phyloP scores from a whole-genome alignment of 2,888 invertebrate genomes.

The Gari tellinella region DNA sequence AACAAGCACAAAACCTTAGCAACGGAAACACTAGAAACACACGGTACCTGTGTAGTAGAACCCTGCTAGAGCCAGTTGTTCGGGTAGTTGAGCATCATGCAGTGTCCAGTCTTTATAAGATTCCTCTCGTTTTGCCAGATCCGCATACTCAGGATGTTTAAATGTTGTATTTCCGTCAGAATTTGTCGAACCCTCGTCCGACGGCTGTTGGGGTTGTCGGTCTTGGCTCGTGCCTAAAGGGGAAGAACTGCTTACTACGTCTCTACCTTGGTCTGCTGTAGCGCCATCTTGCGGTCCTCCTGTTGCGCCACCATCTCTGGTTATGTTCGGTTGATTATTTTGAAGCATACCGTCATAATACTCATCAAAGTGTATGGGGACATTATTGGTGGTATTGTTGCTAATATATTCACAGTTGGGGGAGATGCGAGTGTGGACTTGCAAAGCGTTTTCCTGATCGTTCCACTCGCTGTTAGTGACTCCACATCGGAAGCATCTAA shows the following conservation, averaged over 20 bases:
- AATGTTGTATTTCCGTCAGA: not conserved
- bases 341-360: not conserved
- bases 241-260: not conserved
- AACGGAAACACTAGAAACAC: too few species aligned
- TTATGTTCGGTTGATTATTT: not conserved
- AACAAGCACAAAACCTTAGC: too few species aligned
- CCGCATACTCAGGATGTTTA: slow-evolving; percentile 15
- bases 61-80: not conserved
- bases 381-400: not conserved
- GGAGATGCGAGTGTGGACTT: slow-evolving; percentile 4
- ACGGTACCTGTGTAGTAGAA: slow-evolving; percentile 9
- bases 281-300: not conserved
- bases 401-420: slow-evolving; percentile 8
- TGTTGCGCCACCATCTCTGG: not conserved
- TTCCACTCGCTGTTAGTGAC: slow-evolving; percentile 13
- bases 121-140: not conserved
- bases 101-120: slow-evolving; percentile 12
- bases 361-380: slow-evolving; percentile 5
- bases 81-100: not conserved
- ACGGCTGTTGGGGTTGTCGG: too few species aligned
- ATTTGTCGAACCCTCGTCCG: not conserved
- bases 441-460: slow-evolving; percentile 3
- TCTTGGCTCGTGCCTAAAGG: too few species aligned
- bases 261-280: not conserved
- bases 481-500: slow-evolving; percentile 19